phyloP scores from a whole-genome alignment of 2,888 invertebrate species.

The Spisula subtruncata region DNA sequence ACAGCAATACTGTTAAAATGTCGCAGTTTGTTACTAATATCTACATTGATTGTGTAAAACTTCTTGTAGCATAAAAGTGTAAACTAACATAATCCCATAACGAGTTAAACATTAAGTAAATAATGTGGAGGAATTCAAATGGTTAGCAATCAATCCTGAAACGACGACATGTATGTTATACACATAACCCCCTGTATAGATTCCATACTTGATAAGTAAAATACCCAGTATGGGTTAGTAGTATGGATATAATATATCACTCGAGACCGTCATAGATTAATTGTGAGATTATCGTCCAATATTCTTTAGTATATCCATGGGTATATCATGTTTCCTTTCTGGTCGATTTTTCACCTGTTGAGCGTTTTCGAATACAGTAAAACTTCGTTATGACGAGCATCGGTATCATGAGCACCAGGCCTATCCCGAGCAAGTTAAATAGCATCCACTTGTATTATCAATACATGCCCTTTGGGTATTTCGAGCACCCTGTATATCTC shows the following conservation, averaged over 20 bases:
- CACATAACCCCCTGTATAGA: neutral
- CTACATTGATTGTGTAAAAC: neutral
- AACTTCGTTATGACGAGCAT: no score
- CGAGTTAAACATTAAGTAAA: neutral
- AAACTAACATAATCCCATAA: conserved; percentile 2
- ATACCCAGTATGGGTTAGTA: neutral
- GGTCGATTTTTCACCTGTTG: no score
- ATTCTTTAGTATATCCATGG: no score
- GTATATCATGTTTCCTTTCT: no score
- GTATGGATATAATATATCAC: neutral
- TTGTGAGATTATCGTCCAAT: no score
- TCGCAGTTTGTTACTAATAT: neutral
- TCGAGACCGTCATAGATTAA: neutral
- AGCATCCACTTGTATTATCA: no score
- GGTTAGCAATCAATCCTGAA: neutral
- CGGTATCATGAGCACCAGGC: no score
- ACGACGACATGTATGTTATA: neutral
- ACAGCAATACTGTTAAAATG: neutral
- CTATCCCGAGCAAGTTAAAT: no score
- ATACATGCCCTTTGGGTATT: no score
- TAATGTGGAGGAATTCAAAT: neutral
- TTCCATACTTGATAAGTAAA: neutral
- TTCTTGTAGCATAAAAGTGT: neutral
- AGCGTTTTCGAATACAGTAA: no score
- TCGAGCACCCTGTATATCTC: no score